Evolutionary conservation across 2,113 vertebrate genomes (phyloP).

Genomic region (Casuarius casuarius): DNA sequence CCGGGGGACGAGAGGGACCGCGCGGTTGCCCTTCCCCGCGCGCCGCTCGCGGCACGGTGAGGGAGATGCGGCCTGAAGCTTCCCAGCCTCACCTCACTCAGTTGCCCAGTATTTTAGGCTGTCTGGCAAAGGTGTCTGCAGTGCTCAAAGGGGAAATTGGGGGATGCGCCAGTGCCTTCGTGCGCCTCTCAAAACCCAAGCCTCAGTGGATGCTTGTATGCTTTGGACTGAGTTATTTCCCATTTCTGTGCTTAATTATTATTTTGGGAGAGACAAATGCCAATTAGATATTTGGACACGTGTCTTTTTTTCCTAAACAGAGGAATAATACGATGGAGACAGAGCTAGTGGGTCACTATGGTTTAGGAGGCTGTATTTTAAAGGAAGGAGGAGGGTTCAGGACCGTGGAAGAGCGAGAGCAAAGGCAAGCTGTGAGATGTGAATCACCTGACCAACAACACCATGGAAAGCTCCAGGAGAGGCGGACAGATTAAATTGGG

Average conservation of each 20-base stretch:
- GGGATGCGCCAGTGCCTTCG: neutral
- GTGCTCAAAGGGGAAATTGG: neutral
- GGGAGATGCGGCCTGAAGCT: rapidly evolving
- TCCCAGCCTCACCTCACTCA: neutral
- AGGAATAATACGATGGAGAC: neutral
- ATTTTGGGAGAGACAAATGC: neutral
- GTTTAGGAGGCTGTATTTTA: neutral
- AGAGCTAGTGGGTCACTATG: neutral
- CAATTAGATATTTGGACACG: neutral
- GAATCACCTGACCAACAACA: neutral
- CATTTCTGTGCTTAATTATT: neutral
- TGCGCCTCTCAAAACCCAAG: neutral
- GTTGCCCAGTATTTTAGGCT: neutral
- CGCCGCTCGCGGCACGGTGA: neutral
- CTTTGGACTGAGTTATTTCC: neutral
- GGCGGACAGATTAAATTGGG: neutral
- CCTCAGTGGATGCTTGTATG: neutral
- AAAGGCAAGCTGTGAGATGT: neutral
- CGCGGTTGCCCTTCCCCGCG: no score
- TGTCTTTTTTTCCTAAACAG: neutral
- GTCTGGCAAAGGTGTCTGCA: neutral
- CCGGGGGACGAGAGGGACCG: no score
- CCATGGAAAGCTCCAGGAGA: neutral
- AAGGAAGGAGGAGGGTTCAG: rapidly evolving
- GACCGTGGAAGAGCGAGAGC: neutral